These are phyloP conservation scores for Hycleus cichorii DNA, from an alignment of 1,140 invertebrate genomes.

Conservation along the genomic window DNA sequence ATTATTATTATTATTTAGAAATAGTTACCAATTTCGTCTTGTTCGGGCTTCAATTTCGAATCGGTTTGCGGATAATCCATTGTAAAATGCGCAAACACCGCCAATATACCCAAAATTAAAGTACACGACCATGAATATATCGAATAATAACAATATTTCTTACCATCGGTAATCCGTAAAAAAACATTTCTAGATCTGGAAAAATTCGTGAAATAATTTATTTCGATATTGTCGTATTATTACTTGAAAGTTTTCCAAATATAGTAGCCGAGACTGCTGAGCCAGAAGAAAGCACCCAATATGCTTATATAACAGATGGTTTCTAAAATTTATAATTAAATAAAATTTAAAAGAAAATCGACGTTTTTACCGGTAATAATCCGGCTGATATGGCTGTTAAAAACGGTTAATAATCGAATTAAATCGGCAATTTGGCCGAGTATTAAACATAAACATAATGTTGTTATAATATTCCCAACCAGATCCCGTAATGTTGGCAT, in stretches of 20 bases:
- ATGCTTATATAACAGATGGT: constrained; percentile 64
- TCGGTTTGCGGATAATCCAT: constrained; percentile 54
- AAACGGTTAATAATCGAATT: constrained; percentile 71
- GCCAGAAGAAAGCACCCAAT: constrained; percentile 73
- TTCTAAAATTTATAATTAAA: constrained; percentile 48
- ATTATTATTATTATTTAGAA: too few relatives aligned
- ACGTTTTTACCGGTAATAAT: constrained; percentile 56
- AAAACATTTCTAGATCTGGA: constrained; percentile 73
- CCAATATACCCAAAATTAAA: constrained; percentile 56
- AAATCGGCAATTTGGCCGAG: constrained; percentile 66
- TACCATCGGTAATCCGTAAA: constrained; percentile 69
- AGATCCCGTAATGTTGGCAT: constrained; percentile 74
- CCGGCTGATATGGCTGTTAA: constrained; percentile 69
- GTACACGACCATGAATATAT: constrained; percentile 71
- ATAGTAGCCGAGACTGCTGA: constrained; percentile 75
- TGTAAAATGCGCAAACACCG: constrained; percentile 71
- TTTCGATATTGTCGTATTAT: constrained; percentile 17
- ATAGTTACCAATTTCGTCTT: constrained; percentile 50
- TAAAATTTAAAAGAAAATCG: background rate
- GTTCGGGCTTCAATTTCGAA: constrained; percentile 43
- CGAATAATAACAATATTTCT: constrained; percentile 80
- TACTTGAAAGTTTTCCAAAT: constrained; percentile 78
- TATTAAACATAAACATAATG: constrained; percentile 67
- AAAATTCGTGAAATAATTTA: constrained; percentile 15
- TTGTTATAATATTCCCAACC: constrained; percentile 75